Base-by-base conservation (phyloP, 2,797 vertebrate genomes). In the Helicolenus hilgendorfi region DNA sequence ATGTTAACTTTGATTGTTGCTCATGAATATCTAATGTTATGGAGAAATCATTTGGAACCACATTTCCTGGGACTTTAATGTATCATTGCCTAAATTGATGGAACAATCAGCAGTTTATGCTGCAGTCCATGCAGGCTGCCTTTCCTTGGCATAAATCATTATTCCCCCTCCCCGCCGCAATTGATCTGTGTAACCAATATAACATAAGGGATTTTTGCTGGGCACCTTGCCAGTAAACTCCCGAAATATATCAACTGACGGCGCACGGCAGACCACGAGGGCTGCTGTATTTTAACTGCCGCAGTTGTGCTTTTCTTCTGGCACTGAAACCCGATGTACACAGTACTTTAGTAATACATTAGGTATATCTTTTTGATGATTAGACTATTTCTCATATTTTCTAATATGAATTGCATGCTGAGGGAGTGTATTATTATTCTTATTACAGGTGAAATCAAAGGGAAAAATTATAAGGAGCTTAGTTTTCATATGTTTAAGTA, bases 171-270 rank as follows among this genome's bases (percentile, higher is more conserved):
- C 65, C 33, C 4, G 3, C 72, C 73, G 38, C 76, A 87, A 67
- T 82, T 77, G 72, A 83, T 82, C 64, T 87, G 82, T 89, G 67
- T 80, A 83, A 77, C 73, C 72, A 91, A 89, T 83, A 75, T 53
- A 84, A 88, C 65, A 88, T 60, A 58, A 83, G 41, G 70, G 73
- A 26, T 78, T 73, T 84, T 89, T 70, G 33, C 77, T 53, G 64
- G 86, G 82, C 81, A 18, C 31, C 27, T 29, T 59, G 87, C 85
- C 91, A 94, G 76, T 81, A 62, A 87, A 84, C 59, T 81, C 72
- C 69, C 29, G 76, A 79, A 92, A 73, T 87, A 41, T 55, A 90
- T 85, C 86, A 89, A 35, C 65, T 65, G 69, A 84, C 41, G 83
- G 63, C 2, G 5, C 33, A 79, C 62, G 53, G 36, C 55, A 75